These are phyloP conservation scores for Conistra vaccinii DNA, from an alignment of 2,888 invertebrate species.

Conservation along the genomic window DNA sequence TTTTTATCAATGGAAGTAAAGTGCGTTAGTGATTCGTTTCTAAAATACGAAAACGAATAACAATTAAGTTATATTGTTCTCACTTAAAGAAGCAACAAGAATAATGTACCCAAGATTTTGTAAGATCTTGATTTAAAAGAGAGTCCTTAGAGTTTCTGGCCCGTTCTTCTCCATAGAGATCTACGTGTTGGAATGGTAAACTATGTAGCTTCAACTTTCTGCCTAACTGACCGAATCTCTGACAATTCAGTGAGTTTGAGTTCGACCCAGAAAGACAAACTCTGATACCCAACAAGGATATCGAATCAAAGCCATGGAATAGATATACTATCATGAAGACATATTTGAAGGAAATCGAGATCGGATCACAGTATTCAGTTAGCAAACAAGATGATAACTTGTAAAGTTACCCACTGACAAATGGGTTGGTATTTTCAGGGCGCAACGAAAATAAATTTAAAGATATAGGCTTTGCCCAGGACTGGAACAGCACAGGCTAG, in stretches of 20 bases:
- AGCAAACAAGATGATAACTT: neutral
- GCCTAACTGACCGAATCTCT: no score
- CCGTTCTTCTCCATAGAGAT: neutral
- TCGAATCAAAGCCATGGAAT: neutral
- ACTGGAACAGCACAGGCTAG: no score
- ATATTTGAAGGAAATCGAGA: neutral
- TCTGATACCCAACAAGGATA: neutral
- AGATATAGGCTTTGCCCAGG: no score
- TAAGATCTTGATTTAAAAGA: neutral
- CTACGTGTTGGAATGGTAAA: no score
- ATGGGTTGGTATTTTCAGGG: neutral
- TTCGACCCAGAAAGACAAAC: neutral
- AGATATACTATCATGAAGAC: neutral
- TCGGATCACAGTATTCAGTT: neutral
- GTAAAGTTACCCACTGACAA: no score
- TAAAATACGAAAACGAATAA: neutral
- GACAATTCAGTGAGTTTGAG: neutral
- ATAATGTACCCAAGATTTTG: neutral
- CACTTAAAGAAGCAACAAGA: neutral
- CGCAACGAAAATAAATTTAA: no score
- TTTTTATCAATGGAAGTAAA: constrained; percentile 5
- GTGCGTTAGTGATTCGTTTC: constrained; percentile 3
- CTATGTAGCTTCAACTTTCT: no score
- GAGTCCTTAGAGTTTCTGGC: neutral
- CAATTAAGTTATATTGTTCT: constrained; percentile 1